phyloP scores from a whole-genome alignment of 2,888 invertebrate species.

The Pyrochroa serraticornis region DNA sequence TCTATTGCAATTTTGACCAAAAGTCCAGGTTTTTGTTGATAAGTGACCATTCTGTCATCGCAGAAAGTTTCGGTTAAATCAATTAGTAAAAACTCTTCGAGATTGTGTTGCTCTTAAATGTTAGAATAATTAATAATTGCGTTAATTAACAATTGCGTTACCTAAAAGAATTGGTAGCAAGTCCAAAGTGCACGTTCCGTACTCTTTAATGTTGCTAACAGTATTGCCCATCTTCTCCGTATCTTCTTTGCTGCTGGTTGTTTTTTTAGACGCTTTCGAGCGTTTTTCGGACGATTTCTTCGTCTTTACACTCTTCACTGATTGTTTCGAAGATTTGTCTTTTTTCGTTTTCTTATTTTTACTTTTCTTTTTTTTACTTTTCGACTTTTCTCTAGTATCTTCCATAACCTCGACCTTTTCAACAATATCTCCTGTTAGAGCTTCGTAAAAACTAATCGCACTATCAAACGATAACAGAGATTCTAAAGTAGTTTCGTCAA shows the following conservation, averaged over 20 bases:
- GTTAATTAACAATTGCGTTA: not conserved
- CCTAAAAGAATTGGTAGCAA: too few species aligned
- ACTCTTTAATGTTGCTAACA: too few species aligned
- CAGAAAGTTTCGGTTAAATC: not conserved
- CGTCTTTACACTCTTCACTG: too few species aligned
- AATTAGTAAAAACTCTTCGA: conserved; percentile 6
- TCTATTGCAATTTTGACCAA: not conserved
- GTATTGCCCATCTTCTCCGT: too few species aligned
- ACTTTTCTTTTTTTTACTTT: conserved; percentile 1
- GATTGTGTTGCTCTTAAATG: conserved; percentile 2
- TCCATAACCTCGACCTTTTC: conserved; percentile 5
- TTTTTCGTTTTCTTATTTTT: not conserved
- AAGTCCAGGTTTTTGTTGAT: conserved; percentile 6
- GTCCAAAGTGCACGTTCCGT: too few species aligned
- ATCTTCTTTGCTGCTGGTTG: too few species aligned
- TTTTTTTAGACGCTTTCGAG: too few species aligned
- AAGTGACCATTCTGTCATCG: conserved; percentile 10
- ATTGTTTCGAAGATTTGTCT: conserved; percentile 2
- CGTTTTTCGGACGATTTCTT: too few species aligned
- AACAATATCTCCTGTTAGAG: conserved; percentile 13
- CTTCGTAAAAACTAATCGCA: conserved; percentile 12
- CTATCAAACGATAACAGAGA: conserved; percentile 8
- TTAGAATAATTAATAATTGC: not conserved
- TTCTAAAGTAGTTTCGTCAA: not conserved
- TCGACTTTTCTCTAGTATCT: not conserved